Percentiles rank a stretch among this genome's conserved stretches.
Evolutionary conservation across 1,140 invertebrate species (phyloP).

Genomic region (Diorhabda sublineata): DNA sequence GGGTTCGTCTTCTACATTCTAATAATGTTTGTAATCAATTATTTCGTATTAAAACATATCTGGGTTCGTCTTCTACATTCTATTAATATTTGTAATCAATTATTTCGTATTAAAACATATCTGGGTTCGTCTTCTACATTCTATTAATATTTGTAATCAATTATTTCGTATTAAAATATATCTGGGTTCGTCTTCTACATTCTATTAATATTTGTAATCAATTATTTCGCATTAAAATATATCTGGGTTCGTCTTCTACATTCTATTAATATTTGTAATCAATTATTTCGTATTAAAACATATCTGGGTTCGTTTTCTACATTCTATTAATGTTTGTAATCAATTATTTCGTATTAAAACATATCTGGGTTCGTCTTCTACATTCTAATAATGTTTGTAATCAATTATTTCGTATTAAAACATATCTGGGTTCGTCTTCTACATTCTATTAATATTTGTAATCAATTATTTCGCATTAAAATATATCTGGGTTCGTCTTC

Average conservation of each 20-base stretch:
- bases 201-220: neutral
- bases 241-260: neutral
- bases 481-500: constrained; percentile 1
- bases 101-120: neutral
- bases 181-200: too few species aligned
- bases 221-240: neutral
- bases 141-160: neutral
- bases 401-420: too few species aligned
- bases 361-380: constrained; percentile 3
- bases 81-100: too few species aligned
- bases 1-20: neutral
- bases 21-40: neutral
- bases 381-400: neutral
- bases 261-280: neutral
- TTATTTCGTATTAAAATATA: neutral
- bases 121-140: neutral
- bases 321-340: neutral
- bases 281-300: too few species aligned
- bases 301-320: too few species aligned
- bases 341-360: neutral
- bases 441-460: neutral
- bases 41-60: too few species aligned
- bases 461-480: neutral
- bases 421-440: too few species aligned
- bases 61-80: too few species aligned